These are phyloP conservation scores for Drosophila mulleri DNA, from an alignment of 2,888 invertebrate genomes.

Conservation along the genomic window DNA sequence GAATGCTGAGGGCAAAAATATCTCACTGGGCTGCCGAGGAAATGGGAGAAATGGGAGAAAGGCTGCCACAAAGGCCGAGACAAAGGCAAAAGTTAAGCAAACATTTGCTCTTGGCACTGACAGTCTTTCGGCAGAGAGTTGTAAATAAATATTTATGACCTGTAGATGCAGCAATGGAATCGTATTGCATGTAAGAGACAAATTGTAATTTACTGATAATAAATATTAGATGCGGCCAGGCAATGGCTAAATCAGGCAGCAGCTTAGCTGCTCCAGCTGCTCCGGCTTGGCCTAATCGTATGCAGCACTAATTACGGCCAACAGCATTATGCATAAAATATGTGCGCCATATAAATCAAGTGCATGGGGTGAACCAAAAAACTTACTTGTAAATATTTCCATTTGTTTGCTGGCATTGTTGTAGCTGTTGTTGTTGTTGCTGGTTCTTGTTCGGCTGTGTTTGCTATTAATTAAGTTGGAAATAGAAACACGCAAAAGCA, in stretches of 20 bases:
- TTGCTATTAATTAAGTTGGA: slow-evolving; percentile 80
- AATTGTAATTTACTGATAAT: slow-evolving; percentile 81
- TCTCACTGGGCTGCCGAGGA: slow-evolving; percentile 38
- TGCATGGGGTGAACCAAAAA: slow-evolving; percentile 56
- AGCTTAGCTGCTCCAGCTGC: slow-evolving; percentile 13
- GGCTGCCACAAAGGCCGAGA: slow-evolving; percentile 30
- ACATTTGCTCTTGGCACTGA: slow-evolving; percentile 69
- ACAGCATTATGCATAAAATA: slow-evolving; percentile 78
- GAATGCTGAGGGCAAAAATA: slow-evolving; percentile 31
- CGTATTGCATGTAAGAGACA: slow-evolving; percentile 72
- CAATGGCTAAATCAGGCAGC: slow-evolving; percentile 53
- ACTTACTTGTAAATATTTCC: slow-evolving; percentile 56
- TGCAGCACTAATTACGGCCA: slow-evolving; percentile 68
- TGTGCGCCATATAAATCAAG: slow-evolving; percentile 69
- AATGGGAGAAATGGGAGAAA: slow-evolving; percentile 33
- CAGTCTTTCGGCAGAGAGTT: slow-evolving; percentile 67
- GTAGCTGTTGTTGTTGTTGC: slow-evolving; percentile 6
- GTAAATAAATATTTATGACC: slow-evolving; percentile 79
- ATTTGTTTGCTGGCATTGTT: slow-evolving; percentile 28
- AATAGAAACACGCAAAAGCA: slow-evolving; percentile 79
- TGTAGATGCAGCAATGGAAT: slow-evolving; percentile 30
- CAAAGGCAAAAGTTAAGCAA: slow-evolving; percentile 59
- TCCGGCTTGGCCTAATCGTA: slow-evolving; percentile 39
- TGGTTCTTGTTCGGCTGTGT: slow-evolving; percentile 43
- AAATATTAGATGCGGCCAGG: slow-evolving; percentile 70